Evolutionary conservation across 2,113 vertebrate species (phyloP).

Genomic region (Brachypodius melanocephalos): DNA sequence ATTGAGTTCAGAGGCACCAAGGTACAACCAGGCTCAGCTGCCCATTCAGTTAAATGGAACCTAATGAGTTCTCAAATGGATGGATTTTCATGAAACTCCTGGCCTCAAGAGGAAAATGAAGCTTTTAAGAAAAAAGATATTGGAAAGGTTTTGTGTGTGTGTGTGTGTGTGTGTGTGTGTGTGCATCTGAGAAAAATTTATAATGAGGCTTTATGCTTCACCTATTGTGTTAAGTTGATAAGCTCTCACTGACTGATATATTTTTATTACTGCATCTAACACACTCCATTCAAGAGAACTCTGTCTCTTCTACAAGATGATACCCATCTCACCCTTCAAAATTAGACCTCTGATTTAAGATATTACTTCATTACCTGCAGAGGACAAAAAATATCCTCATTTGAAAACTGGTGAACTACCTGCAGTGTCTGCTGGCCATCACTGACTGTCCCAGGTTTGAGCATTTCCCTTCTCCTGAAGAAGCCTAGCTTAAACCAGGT

Average conservation of each 20-base stretch:
- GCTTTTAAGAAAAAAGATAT: not conserved
- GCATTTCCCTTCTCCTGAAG: not conserved
- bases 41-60: not conserved
- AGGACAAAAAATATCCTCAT: not conserved
- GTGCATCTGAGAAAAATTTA: not conserved
- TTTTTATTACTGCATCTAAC: not conserved
- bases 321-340: not conserved
- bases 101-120: not conserved
- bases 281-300: not conserved
- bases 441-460: not conserved
- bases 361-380: not conserved
- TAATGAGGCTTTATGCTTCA: not conserved
- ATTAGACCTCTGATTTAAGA: not conserved
- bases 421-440: accelerated
- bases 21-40: not conserved
- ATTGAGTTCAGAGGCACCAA: not conserved
- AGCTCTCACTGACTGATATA: not conserved
- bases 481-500: not conserved
- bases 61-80: not conserved
- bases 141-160: not conserved
- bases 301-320: not conserved
- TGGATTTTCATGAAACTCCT: not conserved
- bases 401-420: not conserved
- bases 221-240: not conserved
- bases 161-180: not conserved